Conservation (phyloP, 2,888 invertebrate genomes). For the Operophtera brumata region DNA sequence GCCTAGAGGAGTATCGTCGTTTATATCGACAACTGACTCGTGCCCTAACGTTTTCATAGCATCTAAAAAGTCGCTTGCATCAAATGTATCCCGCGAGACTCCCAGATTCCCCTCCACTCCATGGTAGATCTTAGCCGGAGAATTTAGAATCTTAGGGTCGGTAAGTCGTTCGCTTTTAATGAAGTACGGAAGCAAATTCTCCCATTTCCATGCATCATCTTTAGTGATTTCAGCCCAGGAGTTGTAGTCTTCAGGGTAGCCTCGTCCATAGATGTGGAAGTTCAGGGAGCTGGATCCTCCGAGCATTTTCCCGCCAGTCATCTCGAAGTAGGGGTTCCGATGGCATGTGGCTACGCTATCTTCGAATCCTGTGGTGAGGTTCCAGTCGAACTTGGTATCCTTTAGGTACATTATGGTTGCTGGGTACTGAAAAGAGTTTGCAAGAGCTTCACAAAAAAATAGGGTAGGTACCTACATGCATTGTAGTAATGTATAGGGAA, state of each 20-base stretch:
- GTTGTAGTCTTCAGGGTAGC: neutral
- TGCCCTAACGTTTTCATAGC: neutral
- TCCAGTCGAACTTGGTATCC: neutral
- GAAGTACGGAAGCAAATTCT: neutral
- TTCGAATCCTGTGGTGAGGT: neutral
- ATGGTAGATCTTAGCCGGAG: neutral
- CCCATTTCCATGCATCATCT: neutral
- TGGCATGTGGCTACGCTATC: neutral
- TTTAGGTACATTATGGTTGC: neutral
- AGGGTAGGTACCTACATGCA: no score
- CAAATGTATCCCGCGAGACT: neutral
- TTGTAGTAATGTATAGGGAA: no score
- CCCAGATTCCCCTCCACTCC: neutral
- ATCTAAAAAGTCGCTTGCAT: neutral
- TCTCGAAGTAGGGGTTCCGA: neutral
- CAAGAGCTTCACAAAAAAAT: no score
- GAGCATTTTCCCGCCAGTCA: constrained; percentile 3
- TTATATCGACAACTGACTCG: neutral
- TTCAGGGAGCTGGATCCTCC: constrained; percentile 12
- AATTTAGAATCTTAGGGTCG: neutral
- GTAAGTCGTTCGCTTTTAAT: neutral
- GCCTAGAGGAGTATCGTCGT: neutral
- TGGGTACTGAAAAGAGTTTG: neutral
- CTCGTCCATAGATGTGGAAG: neutral
- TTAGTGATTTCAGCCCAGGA: neutral